Evolutionary conservation across 2,113 vertebrate species (phyloP), one percentile per base, ranked within the genome.

Genomic region (Epinephelus fuscoguttatus): DNA sequence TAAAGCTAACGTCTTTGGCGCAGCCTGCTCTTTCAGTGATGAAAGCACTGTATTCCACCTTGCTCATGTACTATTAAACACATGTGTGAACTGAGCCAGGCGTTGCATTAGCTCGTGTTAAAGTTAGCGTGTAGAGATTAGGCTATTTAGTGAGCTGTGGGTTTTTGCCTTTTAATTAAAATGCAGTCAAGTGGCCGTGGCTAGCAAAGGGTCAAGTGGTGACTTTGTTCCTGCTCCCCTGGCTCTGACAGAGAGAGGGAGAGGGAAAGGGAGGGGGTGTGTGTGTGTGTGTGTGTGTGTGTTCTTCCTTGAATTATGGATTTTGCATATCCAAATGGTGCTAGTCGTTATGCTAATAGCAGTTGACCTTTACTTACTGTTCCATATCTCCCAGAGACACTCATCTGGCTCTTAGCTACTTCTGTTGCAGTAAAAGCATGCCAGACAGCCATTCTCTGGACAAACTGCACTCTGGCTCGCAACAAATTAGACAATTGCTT

Each of bases 161-260:
- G 79, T 92, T 93, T 90, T 94, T 81, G 56, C 81, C 82, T 86
- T 91, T 92, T 94, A 94, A 96, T 95, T 96, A 95, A 94, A 95
- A 93, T 88, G 84, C 87, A 91, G 89, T 87, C 91, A 88, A 90
- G 94, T 95, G 88, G 84, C 79, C 50, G 13, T 70, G 84, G 84
- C 78, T 88, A 84, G 84, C 82, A 49, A 77, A 79, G 85, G 90
- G 94, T 96, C 92, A 92, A 96, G 93, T 94, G 86, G 91, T 83
- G 94, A 85, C 85, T 93, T 75, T 91, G 94, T 93, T 93, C 89
- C 74, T 74, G 91, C 69, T 94, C 92, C 83, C 84, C 79, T 92
- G 91, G 80, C 88, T 6, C 62, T 72, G 84, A 56, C 11, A 23
- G 53, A 56, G 53, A 23, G 53, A 80, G 30, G 81, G 62, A 75